These are phyloP conservation scores for Plagiodera versicolora DNA, from an alignment of 2,888 invertebrate species.

Conservation along the genomic window DNA sequence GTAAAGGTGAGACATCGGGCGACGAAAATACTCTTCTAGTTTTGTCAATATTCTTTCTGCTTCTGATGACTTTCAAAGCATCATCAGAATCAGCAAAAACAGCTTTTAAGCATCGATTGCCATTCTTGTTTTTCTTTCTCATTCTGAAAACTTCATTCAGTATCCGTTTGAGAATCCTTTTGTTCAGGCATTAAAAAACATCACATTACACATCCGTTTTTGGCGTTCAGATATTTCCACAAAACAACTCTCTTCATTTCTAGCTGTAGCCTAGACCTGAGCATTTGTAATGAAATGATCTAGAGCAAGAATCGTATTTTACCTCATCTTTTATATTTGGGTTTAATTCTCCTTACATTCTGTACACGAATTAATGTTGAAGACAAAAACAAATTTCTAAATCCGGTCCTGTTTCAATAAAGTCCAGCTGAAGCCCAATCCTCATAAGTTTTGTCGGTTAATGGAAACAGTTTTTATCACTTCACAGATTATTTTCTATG, in stretches of 20 bases:
- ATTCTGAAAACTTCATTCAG: slow-evolving; percentile 2
- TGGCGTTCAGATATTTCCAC: too few species aligned
- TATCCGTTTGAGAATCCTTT: slow-evolving; percentile 2
- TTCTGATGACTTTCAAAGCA: slow-evolving; percentile 6
- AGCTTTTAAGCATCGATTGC: not conserved
- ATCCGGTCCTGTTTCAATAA: too few species aligned
- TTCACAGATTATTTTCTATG: too few species aligned
- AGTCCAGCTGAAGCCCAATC: too few species aligned
- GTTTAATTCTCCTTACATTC: too few species aligned
- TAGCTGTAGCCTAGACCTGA: not conserved
- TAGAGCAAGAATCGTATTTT: too few species aligned
- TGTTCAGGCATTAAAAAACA: slow-evolving; percentile 1
- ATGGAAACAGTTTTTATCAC: too few species aligned
- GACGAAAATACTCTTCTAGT: not conserved
- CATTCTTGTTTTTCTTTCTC: not conserved
- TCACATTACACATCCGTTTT: not conserved
- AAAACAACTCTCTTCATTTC: not conserved
- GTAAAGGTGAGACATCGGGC: not conserved
- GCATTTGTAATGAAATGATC: too few species aligned
- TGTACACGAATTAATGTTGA: too few species aligned
- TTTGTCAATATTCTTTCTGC: slow-evolving; percentile 5
- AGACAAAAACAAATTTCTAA: too few species aligned
- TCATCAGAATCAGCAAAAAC: not conserved
- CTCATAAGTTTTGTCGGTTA: too few species aligned
- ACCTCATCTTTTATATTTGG: too few species aligned